phyloP scores from a whole-genome alignment of 1,140 invertebrate species.

The Pseudachorutes palmiensis region DNA sequence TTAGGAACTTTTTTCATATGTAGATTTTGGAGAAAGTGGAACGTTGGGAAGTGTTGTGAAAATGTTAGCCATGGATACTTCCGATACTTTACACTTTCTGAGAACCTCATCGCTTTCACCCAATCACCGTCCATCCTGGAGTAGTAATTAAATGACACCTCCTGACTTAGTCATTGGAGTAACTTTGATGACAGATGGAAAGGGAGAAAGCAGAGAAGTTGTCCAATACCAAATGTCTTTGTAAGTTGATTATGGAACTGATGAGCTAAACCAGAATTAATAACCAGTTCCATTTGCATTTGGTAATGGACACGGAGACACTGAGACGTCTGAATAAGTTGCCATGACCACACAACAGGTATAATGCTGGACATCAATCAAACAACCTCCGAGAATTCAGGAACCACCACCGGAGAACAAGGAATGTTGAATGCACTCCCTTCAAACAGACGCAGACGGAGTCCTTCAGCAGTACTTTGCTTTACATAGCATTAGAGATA shows the following conservation, averaged over 20 bases:
- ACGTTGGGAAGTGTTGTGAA: slow-evolving; percentile 9
- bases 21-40: slow-evolving; percentile 1
- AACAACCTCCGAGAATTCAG: neutral
- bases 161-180: too few relatives aligned
- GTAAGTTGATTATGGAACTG: too few relatives aligned
- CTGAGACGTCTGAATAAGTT: neutral
- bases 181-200: too few relatives aligned
- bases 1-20: neutral
- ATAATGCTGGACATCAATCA: neutral
- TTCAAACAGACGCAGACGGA: neutral
- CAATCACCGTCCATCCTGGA: too few relatives aligned
- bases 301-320: neutral
- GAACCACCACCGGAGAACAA: neutral
- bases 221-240: too few relatives aligned
- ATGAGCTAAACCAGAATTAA: neutral
- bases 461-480: neutral
- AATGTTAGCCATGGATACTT: neutral
- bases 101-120: too few relatives aligned
- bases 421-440: neutral
- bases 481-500: neutral
- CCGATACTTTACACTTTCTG: too few relatives aligned
- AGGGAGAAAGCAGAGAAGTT: too few relatives aligned
- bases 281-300: neutral
- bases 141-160: too few relatives aligned
- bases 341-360: neutral